phyloP scores from a whole-genome alignment of 2,888 invertebrate genomes.

The Perdita meconis region DNA sequence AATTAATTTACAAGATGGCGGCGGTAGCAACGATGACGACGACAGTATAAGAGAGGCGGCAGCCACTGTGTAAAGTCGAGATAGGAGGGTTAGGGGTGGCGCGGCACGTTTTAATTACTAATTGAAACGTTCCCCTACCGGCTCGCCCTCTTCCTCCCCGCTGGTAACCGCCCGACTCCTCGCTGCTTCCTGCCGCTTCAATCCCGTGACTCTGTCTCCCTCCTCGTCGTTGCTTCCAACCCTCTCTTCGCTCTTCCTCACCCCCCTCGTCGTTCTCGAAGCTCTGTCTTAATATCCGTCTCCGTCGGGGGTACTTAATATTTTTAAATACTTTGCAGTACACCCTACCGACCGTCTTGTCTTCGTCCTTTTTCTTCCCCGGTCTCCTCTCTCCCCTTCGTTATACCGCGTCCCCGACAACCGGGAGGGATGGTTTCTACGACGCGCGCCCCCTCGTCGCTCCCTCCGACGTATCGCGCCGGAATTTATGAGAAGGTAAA shows the following conservation, averaged over 20 bases:
- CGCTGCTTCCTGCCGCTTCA: conserved; percentile 44
- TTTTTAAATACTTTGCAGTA: conserved; percentile 73
- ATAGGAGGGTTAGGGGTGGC: conserved; percentile 54
- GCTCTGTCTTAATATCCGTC: conserved; percentile 64
- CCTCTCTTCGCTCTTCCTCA: conserved; percentile 33
- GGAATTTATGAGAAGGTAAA: conserved; percentile 73
- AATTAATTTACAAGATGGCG: conserved; percentile 82
- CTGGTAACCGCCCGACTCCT: conserved; percentile 33
- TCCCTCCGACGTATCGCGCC: conserved; percentile 37
- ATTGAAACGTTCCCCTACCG: conserved; percentile 76
- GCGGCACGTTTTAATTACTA: conserved; percentile 80
- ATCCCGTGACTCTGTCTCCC: conserved; percentile 64
- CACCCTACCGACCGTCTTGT: conserved; percentile 34
- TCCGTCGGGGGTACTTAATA: conserved; percentile 71
- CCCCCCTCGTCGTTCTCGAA: conserved; percentile 30
- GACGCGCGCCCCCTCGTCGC: conserved; percentile 25
- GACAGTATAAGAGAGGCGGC: conserved; percentile 57
- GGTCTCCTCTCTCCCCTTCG: conserved; percentile 37
- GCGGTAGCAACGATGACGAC: conserved; percentile 63
- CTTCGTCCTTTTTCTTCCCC: conserved; percentile 41
- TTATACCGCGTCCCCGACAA: conserved; percentile 32
- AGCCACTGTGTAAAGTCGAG: conserved; percentile 56
- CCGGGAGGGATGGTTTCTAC: conserved; percentile 23
- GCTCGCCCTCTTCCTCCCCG: conserved; percentile 43
- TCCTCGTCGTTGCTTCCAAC: conserved; percentile 25